These are phyloP conservation scores for Hyphantria cunea DNA, from an alignment of 1,140 invertebrate species.

Conservation along the genomic window DNA sequence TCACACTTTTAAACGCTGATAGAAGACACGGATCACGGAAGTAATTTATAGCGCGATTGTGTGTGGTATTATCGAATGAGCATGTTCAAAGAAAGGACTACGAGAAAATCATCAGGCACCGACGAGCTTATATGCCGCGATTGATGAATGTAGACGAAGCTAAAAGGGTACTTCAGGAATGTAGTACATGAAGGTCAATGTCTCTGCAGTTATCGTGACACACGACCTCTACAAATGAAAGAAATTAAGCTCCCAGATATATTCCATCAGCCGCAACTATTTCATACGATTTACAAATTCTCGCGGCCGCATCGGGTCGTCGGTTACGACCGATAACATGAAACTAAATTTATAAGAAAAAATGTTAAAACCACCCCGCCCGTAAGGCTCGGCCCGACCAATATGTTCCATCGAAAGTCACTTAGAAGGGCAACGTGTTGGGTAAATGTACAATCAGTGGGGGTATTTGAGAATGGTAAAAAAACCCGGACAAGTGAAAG, in stretches of 20 bases:
- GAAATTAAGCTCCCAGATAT: background rate
- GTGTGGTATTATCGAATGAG: no score
- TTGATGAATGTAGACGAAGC: no score
- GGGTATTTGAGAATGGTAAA: background rate
- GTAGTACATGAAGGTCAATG: no score
- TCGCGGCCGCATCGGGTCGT: conserved; percentile 6
- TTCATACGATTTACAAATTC: conserved; percentile 28
- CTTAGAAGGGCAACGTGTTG: conserved; percentile 48
- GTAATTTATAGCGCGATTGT: no score
- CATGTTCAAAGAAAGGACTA: no score
- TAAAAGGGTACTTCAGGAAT: no score
- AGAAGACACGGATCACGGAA: no score
- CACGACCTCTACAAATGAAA: no score
- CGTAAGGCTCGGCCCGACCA: conserved; percentile 44
- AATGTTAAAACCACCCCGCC: conserved; percentile 61
- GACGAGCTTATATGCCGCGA: no score
- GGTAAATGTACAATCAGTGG: conserved; percentile 33
- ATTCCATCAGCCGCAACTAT: conserved; percentile 8
- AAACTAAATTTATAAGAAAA: conserved; percentile 60
- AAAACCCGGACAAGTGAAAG: background rate
- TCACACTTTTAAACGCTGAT: no score
- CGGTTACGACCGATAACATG: conserved; percentile 36
- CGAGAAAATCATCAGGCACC: no score
- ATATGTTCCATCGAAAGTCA: conserved; percentile 62
- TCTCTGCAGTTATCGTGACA: no score